Evolutionary conservation across 1,140 invertebrate genomes (phyloP), one percentile per base, ranked within the genome.

Genomic region (Platyura marginata): DNA sequence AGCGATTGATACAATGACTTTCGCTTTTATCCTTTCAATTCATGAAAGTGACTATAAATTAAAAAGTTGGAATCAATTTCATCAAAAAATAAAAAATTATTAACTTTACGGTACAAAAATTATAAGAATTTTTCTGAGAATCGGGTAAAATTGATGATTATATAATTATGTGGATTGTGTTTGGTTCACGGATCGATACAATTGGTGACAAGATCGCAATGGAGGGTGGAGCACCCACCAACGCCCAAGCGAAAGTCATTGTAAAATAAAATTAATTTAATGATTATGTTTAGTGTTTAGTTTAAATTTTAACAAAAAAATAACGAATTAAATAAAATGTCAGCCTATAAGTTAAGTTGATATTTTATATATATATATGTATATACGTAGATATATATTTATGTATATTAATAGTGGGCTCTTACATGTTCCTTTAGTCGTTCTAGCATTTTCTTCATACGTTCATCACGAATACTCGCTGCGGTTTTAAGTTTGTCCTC

Each of bases 341-440:
- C 13, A 13, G 13, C 13, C 13, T 29, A 8, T 8, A 29, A 29
- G 6, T 13, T 8, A 8, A 8, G 6, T 29, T 29, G 6, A 8
- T 29, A 8, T 8, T 8, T 29, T 8, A 29, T 8, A 29, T 13
- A 29, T 8, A 8, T 29, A 8, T 13, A 13, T 29, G 6, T 13
- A 29, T 8, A 8, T 29, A 8, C 13, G 33, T 40, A 33, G 19
- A 19, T 47, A 15, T 3, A 40, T 45, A 23, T 49, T 34, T 41
- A 43, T 38, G 11, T 36, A n/a, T 25, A 46, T n/a, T 35, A 23
- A 32, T 29, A 74, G n/a, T n/a, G n/a, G n/a, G n/a, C n/a, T n/a
- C 78, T 78, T 59, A 91, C 87, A 65, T 91, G 85, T 61, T 90
- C 82, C 61, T 81, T 83, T 8, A 93, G 74, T 49, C 85, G 80